A percentile compares a stretch with the other conserved stretches of the same genome.
phyloP scores from a whole-genome alignment of 2,113 vertebrate genomes.

The Carlito syrichta region DNA sequence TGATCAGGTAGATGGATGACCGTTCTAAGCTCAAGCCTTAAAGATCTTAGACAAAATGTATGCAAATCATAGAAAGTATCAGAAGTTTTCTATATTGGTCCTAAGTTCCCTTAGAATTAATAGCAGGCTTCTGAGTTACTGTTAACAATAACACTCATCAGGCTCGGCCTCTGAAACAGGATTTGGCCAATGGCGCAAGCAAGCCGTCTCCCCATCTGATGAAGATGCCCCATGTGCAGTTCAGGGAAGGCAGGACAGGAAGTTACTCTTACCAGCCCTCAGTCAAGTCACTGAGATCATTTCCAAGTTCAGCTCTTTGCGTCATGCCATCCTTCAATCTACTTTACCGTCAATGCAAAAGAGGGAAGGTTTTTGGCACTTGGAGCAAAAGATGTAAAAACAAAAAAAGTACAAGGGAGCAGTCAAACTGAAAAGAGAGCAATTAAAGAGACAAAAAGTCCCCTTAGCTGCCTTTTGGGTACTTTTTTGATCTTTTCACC shows the following conservation, averaged over 20 bases:
- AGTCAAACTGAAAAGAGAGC: conserved; percentile 66
- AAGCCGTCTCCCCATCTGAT: background rate
- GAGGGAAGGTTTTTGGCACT: conserved; percentile 47
- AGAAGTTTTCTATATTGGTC: background rate
- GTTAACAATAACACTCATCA: background rate
- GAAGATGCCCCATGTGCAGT: background rate
- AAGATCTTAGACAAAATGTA: background rate
- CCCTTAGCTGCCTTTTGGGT: conserved; percentile 75
- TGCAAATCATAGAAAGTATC: background rate
- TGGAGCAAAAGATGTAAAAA: conserved; percentile 70
- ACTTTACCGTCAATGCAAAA: conserved; percentile 33
- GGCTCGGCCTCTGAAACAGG: background rate
- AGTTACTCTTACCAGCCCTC: background rate
- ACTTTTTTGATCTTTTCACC: conserved; percentile 73
- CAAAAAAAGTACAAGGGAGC: conserved; percentile 58
- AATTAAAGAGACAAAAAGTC: conserved; percentile 63
- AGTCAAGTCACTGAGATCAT: background rate
- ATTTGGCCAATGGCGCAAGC: background rate
- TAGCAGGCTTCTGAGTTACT: background rate
- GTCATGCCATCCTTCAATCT: background rate
- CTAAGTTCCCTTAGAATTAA: background rate
- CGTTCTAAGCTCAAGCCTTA: background rate
- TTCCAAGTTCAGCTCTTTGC: background rate
- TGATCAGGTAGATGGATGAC: background rate
- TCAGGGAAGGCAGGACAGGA: background rate